These are phyloP conservation scores for Rhynchophorus ferrugineus DNA, from an alignment of 1,140 invertebrate genomes.

Conservation along the genomic window DNA sequence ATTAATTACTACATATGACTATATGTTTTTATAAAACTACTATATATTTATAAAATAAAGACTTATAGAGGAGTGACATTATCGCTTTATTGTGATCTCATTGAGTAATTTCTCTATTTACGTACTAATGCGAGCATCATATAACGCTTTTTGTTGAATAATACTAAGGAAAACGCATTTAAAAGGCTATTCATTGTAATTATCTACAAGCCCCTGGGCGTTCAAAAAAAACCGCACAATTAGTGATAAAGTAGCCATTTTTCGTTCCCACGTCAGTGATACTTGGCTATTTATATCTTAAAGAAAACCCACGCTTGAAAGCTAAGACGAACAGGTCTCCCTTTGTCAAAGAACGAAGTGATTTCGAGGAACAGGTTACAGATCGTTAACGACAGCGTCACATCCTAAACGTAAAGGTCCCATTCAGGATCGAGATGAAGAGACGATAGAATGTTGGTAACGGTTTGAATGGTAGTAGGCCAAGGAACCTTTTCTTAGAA, in stretches of 20 bases:
- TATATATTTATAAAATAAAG: too few species aligned
- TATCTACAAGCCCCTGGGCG: not conserved
- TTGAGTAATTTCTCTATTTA: too few species aligned
- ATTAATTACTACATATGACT: too few species aligned
- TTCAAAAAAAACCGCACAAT: conserved; percentile 11
- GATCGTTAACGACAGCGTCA: conserved; percentile 5
- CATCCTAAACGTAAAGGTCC: conserved; percentile 3
- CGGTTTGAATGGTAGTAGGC: not conserved
- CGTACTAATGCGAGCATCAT: too few species aligned
- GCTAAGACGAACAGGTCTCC: conserved; percentile 5
- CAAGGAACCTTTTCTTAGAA: conserved; percentile 10
- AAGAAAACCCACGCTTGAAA: conserved; percentile 13
- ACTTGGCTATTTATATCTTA: conserved; percentile 13
- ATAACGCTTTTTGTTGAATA: not conserved
- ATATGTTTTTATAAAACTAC: too few species aligned
- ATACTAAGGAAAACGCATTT: not conserved
- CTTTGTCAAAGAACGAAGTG: conserved; percentile 11
- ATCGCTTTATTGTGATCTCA: too few species aligned
- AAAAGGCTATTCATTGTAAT: not conserved
- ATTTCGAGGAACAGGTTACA: conserved; percentile 15
- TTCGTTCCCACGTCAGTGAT: conserved; percentile 14
- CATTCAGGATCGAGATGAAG: not conserved
- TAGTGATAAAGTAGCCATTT: conserved; percentile 15
- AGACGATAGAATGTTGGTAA: not conserved
- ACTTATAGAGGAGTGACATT: too few species aligned